phyloP scores from a whole-genome alignment of 2,797 vertebrate species.

The Brachyalestes nurse region DNA sequence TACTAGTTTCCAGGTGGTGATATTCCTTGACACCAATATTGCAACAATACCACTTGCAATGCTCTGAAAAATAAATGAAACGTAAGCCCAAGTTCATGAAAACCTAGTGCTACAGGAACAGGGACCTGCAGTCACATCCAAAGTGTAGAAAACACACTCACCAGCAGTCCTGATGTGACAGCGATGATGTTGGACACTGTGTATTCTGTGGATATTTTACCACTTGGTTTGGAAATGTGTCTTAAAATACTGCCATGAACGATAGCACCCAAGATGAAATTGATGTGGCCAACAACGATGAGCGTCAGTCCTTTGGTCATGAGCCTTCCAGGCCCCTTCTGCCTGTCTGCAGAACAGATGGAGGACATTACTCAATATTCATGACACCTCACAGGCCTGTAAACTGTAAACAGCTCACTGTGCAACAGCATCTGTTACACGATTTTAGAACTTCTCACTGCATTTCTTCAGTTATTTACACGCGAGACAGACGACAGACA shows the following conservation, averaged over 20 bases:
- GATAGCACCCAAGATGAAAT: conserved; percentile 89
- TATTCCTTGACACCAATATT: conserved; percentile 88
- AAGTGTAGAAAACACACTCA: conserved; percentile 68
- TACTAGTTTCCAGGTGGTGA: conserved; percentile 78
- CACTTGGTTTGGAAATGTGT: conserved; percentile 86
- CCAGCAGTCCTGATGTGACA: conserved; percentile 89
- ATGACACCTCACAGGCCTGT: not conserved
- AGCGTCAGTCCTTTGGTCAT: conserved; percentile 87
- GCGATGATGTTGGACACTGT: conserved; percentile 87
- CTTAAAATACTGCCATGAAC: conserved; percentile 90
- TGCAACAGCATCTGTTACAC: not conserved
- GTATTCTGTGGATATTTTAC: conserved; percentile 82
- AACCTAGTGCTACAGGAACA: not conserved
- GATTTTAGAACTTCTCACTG: not conserved
- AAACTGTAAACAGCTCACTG: not conserved
- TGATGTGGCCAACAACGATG: conserved; percentile 89
- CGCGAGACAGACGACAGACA: not conserved
- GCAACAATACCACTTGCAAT: conserved; percentile 87
- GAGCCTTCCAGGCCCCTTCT: conserved; percentile 80
- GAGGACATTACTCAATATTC: conserved; percentile 10
- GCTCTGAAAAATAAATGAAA: conserved; percentile 77
- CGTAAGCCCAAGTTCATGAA: not conserved
- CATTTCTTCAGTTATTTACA: not conserved
- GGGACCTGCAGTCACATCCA: not conserved
- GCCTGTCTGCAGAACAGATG: conserved; percentile 72